A percentile compares a stretch with the other conserved stretches of the same genome.
phyloP scores from a whole-genome alignment of 2,113 vertebrate species.

The Formicarius rufipectus region DNA sequence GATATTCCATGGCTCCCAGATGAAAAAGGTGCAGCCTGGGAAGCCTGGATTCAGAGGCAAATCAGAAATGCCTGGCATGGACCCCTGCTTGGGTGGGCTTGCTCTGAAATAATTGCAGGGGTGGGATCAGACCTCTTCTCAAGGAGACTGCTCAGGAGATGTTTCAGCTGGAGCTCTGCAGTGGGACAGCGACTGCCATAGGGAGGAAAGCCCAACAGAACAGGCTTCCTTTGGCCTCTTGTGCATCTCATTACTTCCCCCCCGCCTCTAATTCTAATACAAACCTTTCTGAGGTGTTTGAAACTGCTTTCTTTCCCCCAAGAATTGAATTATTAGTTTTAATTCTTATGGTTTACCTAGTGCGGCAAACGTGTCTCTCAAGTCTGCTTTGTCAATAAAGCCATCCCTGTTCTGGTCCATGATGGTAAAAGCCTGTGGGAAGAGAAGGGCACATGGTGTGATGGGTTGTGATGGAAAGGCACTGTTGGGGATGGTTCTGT shows the following conservation, averaged over 20 bases:
- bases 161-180: not conserved
- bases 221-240: slow-evolving; percentile 9
- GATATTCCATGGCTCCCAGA: slow-evolving; percentile 24
- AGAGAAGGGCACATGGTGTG: not conserved
- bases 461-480: too few species aligned
- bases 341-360: slow-evolving; percentile 69
- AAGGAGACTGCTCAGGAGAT: not conserved
- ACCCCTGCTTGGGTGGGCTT: slow-evolving; percentile 49
- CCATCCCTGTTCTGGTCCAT: slow-evolving; percentile 94
- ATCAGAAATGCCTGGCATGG: slow-evolving; percentile 58
- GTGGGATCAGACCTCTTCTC: not conserved
- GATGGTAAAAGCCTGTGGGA: slow-evolving; percentile 87
- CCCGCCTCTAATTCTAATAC: not conserved
- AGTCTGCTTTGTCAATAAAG: slow-evolving; percentile 88
- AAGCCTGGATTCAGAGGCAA: slow-evolving; percentile 10
- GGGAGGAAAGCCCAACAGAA: not conserved
- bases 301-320: not conserved
- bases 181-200: not conserved
- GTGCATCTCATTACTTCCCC: not conserved
- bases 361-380: slow-evolving; percentile 85
- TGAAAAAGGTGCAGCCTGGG: slow-evolving; percentile 39
- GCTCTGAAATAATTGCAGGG: not conserved
- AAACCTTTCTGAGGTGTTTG: not conserved
- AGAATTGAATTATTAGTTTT: not conserved
- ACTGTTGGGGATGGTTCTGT: too few species aligned